Evolutionary conservation across 2,113 vertebrate genomes (phyloP).

Genomic region (Sceloporus tristichus): DNA sequence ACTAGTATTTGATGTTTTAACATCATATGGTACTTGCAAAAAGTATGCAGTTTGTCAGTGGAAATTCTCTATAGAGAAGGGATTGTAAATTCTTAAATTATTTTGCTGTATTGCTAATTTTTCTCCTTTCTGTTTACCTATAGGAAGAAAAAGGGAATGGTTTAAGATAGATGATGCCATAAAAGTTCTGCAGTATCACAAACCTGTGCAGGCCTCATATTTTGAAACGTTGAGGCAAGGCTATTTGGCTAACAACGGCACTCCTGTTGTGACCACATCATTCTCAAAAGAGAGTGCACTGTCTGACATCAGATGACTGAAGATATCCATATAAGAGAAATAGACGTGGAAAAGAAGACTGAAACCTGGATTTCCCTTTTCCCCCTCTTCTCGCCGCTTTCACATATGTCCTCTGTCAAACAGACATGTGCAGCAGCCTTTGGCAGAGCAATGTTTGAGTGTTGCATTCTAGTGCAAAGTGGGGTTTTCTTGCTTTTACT

Average conservation of each 20-base stretch:
- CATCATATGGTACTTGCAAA: rapidly evolving
- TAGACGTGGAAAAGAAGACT: slow-evolving; percentile 73
- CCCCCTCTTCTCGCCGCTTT: slow-evolving; percentile 57
- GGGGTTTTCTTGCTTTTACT: slow-evolving; percentile 66
- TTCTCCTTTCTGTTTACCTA: slow-evolving; percentile 65
- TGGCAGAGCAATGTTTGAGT: slow-evolving; percentile 71
- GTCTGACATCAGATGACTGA: slow-evolving; percentile 98
- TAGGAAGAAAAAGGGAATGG: slow-evolving; percentile 99
- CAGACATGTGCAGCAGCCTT: slow-evolving; percentile 74
- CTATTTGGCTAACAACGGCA: slow-evolving; percentile 94
- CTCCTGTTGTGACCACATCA: slow-evolving; percentile 88
- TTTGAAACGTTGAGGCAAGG: slow-evolving; percentile 92
- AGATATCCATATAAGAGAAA: slow-evolving; percentile 57
- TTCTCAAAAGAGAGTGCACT: slow-evolving; percentile 89
- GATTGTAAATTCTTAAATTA: rapidly evolving
- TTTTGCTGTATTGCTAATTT: slow-evolving; percentile 10
- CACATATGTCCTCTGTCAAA: slow-evolving; percentile 71
- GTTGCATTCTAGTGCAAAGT: slow-evolving; percentile 75
- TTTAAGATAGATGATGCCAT: slow-evolving; percentile 97
- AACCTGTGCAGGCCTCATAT: slow-evolving; percentile 97
- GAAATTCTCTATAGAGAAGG: neutral
- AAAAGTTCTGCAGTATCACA: slow-evolving; percentile 93
- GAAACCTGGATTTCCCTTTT: slow-evolving; percentile 65
- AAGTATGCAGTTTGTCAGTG: neutral
- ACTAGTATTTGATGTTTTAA: neutral